phyloP scores from a whole-genome alignment of 1,140 invertebrate species.

The Drosophila sproati region DNA sequence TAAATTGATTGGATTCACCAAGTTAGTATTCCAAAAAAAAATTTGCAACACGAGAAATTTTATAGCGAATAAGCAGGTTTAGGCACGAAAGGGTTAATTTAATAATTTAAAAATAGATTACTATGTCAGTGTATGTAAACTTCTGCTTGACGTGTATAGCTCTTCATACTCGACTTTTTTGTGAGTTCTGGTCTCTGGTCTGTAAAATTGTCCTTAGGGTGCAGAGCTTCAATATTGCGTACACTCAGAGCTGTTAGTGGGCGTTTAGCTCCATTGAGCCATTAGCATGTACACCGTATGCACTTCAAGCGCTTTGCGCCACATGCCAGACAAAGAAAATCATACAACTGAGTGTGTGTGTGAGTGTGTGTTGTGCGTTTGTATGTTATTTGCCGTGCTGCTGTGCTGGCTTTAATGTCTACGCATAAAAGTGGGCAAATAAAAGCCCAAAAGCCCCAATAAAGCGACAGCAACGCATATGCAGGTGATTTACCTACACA shows the following conservation, averaged over 20 bases:
- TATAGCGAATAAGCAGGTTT: neutral
- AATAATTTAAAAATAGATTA: no score
- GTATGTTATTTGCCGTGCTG: constrained; percentile 1
- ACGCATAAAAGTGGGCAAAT: constrained; percentile 75
- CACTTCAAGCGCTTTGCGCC: constrained; percentile 66
- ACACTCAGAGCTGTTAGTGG: constrained; percentile 47
- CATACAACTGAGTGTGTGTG: constrained; percentile 1
- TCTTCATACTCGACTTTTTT: neutral
- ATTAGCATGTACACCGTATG: constrained; percentile 67
- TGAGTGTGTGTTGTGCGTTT: neutral
- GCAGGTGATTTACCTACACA: constrained; percentile 40
- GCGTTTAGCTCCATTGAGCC: constrained; percentile 57
- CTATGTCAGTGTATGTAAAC: no score
- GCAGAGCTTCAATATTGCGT: constrained; percentile 50
- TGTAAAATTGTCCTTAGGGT: constrained; percentile 1
- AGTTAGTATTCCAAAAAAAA: no score
- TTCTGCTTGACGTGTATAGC: no score
- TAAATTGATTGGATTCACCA: no score
- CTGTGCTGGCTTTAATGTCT: constrained; percentile 57
- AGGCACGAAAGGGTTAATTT: no score
- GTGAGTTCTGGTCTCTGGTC: constrained; percentile 12
- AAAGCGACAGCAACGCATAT: constrained; percentile 59
- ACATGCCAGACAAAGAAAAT: constrained; percentile 48
- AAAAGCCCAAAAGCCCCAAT: constrained; percentile 72
- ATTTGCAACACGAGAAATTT: no score